Conservation (phyloP, 1,140 invertebrate species). For the Drosophila ironensis region DNA sequence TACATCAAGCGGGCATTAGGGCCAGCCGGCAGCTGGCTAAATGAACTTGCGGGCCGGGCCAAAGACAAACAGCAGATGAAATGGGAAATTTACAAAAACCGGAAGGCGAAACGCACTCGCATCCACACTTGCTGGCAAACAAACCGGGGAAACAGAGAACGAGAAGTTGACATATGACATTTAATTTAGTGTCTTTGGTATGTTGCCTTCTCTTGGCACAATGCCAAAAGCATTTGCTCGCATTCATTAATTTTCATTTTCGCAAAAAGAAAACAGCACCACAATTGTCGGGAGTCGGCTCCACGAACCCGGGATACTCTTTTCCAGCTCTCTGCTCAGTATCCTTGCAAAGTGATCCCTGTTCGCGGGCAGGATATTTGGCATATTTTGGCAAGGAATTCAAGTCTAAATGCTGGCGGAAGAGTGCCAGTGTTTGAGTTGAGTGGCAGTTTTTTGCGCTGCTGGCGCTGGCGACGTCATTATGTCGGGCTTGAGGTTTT, state of each 20-base stretch:
- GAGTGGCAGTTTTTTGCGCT: constrained; percentile 48
- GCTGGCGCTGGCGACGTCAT: constrained; percentile 56
- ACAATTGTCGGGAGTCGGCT: not conserved
- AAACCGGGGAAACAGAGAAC: not conserved
- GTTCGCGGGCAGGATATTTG: constrained; percentile 4
- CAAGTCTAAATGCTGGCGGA: constrained; percentile 20
- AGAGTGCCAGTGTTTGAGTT: constrained; percentile 47
- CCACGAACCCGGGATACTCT: constrained; percentile 34
- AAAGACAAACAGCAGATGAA: constrained; percentile 67
- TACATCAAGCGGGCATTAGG: constrained; percentile 61
- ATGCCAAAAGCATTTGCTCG: constrained; percentile 74
- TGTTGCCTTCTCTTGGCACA: constrained; percentile 67
- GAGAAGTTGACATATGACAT: constrained; percentile 76
- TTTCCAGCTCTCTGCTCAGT: not conserved
- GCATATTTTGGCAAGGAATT: constrained; percentile 7
- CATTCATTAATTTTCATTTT: constrained; percentile 81
- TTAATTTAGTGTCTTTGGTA: constrained; percentile 78
- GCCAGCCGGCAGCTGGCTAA: constrained; percentile 53
- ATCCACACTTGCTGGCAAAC: constrained; percentile 27
- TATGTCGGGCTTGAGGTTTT: constrained; percentile 25
- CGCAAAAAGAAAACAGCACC: constrained; percentile 29
- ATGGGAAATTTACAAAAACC: constrained; percentile 44
- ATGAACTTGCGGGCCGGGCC: constrained; percentile 64
- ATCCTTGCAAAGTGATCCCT: constrained; percentile 15
- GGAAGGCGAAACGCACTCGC: constrained; percentile 27